Percentiles rank a stretch among this genome's conserved stretches.
phyloP scores from a whole-genome alignment of 2,797 vertebrate species.

The Halcyon smyrnensis region DNA sequence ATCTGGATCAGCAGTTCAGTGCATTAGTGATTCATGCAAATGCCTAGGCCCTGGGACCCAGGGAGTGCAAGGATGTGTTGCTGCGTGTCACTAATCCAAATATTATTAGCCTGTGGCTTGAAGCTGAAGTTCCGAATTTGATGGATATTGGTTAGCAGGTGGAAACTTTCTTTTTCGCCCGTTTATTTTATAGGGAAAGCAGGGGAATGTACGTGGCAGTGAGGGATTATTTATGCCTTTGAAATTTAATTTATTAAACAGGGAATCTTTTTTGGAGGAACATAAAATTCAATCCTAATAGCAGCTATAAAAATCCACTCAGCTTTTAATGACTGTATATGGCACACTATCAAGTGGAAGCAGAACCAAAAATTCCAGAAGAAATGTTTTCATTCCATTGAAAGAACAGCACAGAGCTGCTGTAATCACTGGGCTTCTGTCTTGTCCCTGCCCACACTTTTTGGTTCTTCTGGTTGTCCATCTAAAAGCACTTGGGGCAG shows the following conservation, averaged over 20 bases:
- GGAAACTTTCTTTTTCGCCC: background rate
- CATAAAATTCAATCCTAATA: slow-evolving; percentile 28
- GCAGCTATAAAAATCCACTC: slow-evolving; percentile 36
- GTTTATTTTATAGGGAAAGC: slow-evolving; percentile 1
- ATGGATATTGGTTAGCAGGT: slow-evolving; percentile 6
- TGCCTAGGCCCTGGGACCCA: background rate
- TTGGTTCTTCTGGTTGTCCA: background rate
- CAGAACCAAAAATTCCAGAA: slow-evolving; percentile 1
- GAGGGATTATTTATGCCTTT: slow-evolving; percentile 28
- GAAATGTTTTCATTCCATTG: background rate
- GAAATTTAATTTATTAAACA: slow-evolving; percentile 32
- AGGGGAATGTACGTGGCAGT: background rate
- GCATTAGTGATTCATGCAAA: slow-evolving; percentile 42
- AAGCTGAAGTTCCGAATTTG: slow-evolving; percentile 6
- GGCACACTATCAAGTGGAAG: background rate
- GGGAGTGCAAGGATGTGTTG: background rate
- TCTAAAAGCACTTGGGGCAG: background rate
- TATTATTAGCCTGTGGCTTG: slow-evolving; percentile 22
- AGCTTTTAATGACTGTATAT: slow-evolving; percentile 16
- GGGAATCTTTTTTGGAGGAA: slow-evolving; percentile 5
- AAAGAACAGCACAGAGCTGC: background rate
- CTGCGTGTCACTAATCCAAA: background rate
- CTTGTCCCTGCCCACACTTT: background rate
- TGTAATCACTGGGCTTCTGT: background rate
- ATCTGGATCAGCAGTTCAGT: slow-evolving; percentile 50